phyloP scores from a whole-genome alignment of 2,113 vertebrate species.

The Elachura formosa region DNA sequence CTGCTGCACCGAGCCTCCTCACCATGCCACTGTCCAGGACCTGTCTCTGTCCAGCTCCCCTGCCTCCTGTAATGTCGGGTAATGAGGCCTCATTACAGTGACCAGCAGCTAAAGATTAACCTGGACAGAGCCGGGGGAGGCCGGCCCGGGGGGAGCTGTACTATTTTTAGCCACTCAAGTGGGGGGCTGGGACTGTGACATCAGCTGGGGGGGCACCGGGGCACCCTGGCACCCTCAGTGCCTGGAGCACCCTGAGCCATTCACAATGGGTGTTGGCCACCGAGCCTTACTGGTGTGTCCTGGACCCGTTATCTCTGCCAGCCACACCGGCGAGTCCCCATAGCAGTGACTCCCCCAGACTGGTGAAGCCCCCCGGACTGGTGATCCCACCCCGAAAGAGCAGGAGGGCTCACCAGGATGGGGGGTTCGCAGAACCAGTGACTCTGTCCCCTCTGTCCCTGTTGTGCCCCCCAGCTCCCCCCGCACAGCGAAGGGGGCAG shows the following conservation, averaged over 20 bases:
- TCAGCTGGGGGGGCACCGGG: neutral
- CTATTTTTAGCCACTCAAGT: neutral
- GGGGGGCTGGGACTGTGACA: neutral
- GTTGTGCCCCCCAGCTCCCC: neutral
- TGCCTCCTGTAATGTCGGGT: neutral
- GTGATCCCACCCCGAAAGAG: neutral
- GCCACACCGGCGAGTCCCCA: neutral
- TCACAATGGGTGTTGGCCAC: accelerated
- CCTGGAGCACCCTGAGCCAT: neutral
- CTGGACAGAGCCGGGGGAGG: neutral
- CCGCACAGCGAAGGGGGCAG: neutral
- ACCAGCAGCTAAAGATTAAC: conserved; percentile 27
- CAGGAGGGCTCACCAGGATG: neutral
- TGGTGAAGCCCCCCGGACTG: neutral
- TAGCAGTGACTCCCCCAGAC: neutral
- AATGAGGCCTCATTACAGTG: conserved; percentile 1
- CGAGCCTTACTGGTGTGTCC: neutral
- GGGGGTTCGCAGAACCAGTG: accelerated
- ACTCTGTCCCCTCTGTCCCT: neutral
- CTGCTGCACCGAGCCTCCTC: neutral
- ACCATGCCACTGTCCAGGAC: neutral
- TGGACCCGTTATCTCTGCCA: neutral
- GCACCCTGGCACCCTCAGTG: neutral
- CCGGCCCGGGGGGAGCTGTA: neutral
- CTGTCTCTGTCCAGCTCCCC: neutral